Evolutionary conservation across 92 coral and sea anemone genomes (phyloP).

Genomic region (Isaurus tuberculatus): DNA sequence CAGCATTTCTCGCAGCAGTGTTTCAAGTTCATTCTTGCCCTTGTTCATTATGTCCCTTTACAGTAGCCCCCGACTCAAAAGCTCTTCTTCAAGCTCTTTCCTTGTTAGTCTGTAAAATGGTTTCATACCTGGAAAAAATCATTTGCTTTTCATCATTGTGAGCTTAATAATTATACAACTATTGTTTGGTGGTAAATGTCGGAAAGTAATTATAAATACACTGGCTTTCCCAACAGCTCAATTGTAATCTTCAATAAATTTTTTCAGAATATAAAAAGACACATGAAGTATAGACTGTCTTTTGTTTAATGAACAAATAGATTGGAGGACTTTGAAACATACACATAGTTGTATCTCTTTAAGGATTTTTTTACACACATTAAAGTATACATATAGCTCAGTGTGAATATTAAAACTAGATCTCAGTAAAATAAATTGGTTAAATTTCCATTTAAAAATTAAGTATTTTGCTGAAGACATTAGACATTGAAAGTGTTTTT

Average conservation of each 20-base stretch:
- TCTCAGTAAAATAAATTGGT: background rate
- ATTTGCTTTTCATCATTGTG: background rate
- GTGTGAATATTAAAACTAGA: background rate
- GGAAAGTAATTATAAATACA: background rate
- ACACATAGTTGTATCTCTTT: background rate
- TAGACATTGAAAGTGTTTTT: background rate
- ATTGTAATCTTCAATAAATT: background rate
- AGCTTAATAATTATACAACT: background rate
- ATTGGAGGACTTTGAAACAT: background rate
- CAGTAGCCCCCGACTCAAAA: constrained; percentile 10
- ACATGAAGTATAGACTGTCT: background rate
- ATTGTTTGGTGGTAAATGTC: background rate
- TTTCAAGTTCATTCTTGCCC: constrained; percentile 7
- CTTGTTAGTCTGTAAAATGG: constrained; percentile 18
- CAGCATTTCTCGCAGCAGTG: constrained; percentile 25
- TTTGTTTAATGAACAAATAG: background rate
- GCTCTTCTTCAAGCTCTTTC: constrained; percentile 17
- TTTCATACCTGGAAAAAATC: background rate
- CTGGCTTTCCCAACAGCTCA: background rate
- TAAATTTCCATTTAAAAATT: background rate
- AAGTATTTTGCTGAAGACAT: background rate
- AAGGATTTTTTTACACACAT: no score
- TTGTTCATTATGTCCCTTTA: constrained; percentile 29
- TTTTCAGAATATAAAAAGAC: background rate
- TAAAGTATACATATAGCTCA: background rate